phyloP scores from a whole-genome alignment of 2,113 vertebrate species.

The Eupsittula cactorum region DNA sequence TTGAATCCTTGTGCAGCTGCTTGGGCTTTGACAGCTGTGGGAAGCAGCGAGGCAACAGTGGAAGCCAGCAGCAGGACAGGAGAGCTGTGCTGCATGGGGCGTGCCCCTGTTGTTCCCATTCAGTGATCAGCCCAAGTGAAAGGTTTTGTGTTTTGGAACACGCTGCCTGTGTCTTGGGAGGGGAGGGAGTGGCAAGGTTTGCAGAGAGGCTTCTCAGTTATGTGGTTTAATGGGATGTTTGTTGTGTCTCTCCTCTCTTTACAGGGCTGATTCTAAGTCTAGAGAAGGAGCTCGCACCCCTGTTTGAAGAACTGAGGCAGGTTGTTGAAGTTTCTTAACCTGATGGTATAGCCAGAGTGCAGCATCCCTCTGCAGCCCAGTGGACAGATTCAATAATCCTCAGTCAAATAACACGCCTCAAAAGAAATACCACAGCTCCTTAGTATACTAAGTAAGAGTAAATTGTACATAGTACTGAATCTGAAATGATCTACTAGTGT shows the following conservation, averaged over 20 bases:
- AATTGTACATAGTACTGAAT: conserved; percentile 65
- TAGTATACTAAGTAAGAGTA: conserved; percentile 62
- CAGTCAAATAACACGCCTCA: not conserved
- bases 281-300: conserved; percentile 91
- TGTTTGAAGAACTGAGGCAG: conserved; percentile 93
- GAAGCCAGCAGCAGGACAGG: not conserved
- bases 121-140: not conserved
- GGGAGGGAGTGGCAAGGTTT: not conserved
- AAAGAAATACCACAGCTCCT: conserved; percentile 54
- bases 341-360: not conserved
- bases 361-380: conserved; percentile 39
- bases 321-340: conserved; percentile 92
- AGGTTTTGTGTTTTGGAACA: not conserved
- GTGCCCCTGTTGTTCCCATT: fast-evolving
- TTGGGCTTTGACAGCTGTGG: not conserved
- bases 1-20: not conserved
- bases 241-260: conserved; percentile 37
- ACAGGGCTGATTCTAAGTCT: conserved; percentile 93
- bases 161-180: not conserved
- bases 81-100: not conserved
- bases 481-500: conserved; percentile 59
- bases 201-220: not conserved
- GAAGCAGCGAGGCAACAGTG: not conserved
- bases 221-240: not conserved
- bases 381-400: conserved; percentile 55